These are phyloP conservation scores for Onychostruthus taczanowskii DNA, from an alignment of 2,113 vertebrate species.

Conservation along the genomic window DNA sequence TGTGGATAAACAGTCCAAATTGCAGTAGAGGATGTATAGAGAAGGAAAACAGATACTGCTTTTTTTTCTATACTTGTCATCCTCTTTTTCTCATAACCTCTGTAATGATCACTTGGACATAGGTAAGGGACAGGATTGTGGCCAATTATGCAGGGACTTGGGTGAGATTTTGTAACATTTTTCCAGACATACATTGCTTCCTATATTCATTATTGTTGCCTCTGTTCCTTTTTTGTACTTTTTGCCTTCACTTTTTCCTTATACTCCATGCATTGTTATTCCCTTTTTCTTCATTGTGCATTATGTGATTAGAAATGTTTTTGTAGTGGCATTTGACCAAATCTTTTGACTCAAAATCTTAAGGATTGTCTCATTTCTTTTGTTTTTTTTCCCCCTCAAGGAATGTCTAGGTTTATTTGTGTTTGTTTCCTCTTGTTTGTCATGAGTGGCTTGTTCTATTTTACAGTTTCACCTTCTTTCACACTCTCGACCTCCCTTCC, in stretches of 20 bases:
- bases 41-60: background rate
- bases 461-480: background rate
- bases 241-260: background rate
- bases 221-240: background rate
- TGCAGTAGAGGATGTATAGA: background rate
- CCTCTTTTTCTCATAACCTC: background rate
- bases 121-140: background rate
- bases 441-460: background rate
- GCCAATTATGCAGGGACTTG: background rate
- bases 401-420: background rate
- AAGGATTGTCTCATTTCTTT: background rate
- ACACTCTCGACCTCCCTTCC: background rate
- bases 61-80: accelerated
- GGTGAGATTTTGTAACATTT: accelerated
- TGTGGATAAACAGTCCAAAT: background rate
- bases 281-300: background rate
- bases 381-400: accelerated
- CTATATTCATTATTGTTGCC: background rate
- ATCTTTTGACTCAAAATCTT: background rate
- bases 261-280: background rate
- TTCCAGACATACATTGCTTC: background rate
- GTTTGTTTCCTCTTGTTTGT: background rate
- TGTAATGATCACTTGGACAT: background rate
- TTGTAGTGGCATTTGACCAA: background rate
- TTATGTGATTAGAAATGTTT: background rate